A percentile compares a stretch with the other conserved stretches of the same genome.
Evolutionary conservation across 2,797 vertebrate species (phyloP).

Genomic region (Erpetoichthys calabaricus): DNA sequence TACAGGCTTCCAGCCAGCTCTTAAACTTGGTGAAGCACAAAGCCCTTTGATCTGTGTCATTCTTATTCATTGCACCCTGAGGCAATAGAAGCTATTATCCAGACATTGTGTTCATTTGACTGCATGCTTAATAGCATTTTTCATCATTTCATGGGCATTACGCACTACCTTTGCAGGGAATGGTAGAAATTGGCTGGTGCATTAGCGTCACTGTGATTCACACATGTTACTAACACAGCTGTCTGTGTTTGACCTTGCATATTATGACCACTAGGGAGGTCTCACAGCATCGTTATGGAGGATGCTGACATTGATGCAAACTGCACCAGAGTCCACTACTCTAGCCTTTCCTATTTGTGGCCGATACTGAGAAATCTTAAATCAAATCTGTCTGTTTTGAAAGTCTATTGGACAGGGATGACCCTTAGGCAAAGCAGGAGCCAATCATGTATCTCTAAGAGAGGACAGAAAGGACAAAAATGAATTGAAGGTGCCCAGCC

Average conservation of each 20-base stretch:
- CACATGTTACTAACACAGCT: neutral
- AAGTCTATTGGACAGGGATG: neutral
- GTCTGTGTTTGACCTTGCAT: constrained; percentile 4
- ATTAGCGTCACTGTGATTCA: neutral
- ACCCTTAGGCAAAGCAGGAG: too few species aligned
- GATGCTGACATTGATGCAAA: neutral
- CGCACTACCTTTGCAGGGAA: too few species aligned
- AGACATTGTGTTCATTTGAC: too few species aligned
- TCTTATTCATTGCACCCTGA: constrained; percentile 5
- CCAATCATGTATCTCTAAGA: too few species aligned
- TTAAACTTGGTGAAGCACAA: neutral
- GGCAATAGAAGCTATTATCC: neutral
- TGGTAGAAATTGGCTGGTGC: neutral
- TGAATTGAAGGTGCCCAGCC: too few species aligned
- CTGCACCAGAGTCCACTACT: neutral
- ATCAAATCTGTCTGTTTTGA: neutral
- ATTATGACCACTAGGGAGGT: neutral
- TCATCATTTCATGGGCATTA: too few species aligned
- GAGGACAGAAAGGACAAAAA: too few species aligned
- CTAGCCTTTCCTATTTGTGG: neutral
- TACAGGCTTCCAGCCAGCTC: neutral
- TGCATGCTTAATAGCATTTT: too few species aligned
- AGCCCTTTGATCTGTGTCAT: neutral
- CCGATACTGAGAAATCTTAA: constrained; percentile 1
- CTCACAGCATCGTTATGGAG: neutral